These are phyloP conservation scores for Macrosteles quadrilineatus DNA, from an alignment of 1,140 invertebrate species.

Conservation along the genomic window DNA sequence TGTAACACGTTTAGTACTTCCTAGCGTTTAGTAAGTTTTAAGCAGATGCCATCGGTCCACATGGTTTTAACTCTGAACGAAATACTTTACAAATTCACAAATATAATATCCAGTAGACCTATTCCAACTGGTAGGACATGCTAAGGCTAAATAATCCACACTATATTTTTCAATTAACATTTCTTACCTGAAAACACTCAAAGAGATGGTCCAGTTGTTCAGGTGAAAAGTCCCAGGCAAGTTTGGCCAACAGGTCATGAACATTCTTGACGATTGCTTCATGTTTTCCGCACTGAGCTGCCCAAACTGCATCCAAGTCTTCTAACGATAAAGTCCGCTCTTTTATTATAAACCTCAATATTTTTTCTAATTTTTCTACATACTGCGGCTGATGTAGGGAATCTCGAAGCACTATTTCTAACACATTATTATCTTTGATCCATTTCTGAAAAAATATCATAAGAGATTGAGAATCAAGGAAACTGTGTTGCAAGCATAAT, in stretches of 20 bases:
- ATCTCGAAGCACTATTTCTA: slow-evolving; percentile 93
- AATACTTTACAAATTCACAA: too few relatives aligned
- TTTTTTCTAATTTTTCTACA: slow-evolving; percentile 97
- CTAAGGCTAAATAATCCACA: too few relatives aligned
- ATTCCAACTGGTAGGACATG: too few relatives aligned
- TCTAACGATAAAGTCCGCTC: slow-evolving; percentile 87
- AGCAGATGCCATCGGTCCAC: too few relatives aligned
- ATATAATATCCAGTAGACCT: too few relatives aligned
- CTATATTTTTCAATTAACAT: slow-evolving; percentile 9
- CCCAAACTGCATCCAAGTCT: slow-evolving; percentile 95
- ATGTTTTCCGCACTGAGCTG: slow-evolving; percentile 92
- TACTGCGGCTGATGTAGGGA: slow-evolving; percentile 97
- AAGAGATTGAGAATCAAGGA: too few relatives aligned
- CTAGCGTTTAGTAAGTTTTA: too few relatives aligned
- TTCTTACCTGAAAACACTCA: slow-evolving; percentile 89
- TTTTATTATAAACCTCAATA: slow-evolving; percentile 95
- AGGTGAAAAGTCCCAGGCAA: slow-evolving; percentile 97
- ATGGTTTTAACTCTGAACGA: too few relatives aligned
- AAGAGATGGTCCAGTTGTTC: slow-evolving; percentile 97
- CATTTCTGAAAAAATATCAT: slow-evolving; percentile 82
- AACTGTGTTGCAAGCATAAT: too few relatives aligned
- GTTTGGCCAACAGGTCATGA: slow-evolving; percentile 92
- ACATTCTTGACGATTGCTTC: slow-evolving; percentile 97
- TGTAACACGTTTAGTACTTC: too few relatives aligned
- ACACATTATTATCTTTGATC: slow-evolving; percentile 95